Evolutionary conservation across 2,113 vertebrate genomes (phyloP).

Genomic region (Pycnonotus jocosus): DNA sequence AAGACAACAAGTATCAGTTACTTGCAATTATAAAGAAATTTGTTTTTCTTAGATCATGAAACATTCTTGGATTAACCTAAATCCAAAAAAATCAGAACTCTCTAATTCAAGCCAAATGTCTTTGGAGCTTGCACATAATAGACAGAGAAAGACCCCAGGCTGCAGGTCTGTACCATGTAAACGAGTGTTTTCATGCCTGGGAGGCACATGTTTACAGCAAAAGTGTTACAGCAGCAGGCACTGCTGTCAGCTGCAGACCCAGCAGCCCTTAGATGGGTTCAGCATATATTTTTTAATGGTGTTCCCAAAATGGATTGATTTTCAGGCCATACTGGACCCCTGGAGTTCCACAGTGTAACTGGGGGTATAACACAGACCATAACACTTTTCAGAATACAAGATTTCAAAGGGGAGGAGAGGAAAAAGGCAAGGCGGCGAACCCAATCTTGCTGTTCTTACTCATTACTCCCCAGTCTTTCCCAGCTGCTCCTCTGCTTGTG

Average conservation of each 20-base stretch:
- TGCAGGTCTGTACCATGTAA: not conserved
- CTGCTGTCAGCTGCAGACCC: not conserved
- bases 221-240: not conserved
- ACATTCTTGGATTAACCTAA: not conserved
- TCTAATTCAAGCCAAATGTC: not conserved
- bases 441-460: not conserved
- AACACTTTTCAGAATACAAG: not conserved
- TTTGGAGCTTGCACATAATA: not conserved
- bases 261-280: not conserved
- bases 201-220: not conserved
- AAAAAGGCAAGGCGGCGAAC: not conserved
- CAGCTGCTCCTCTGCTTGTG: not conserved
- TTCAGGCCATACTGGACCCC: not conserved
- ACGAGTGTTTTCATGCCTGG: rapidly evolving
- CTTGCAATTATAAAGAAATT: not conserved
- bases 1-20: not conserved
- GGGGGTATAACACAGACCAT: rapidly evolving
- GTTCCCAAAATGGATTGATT: not conserved
- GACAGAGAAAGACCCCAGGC: not conserved
- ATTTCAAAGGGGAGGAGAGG: not conserved
- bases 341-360: not conserved
- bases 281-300: not conserved
- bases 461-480: not conserved
- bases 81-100: not conserved
- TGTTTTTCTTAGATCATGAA: not conserved